Evolutionary conservation across 2,888 invertebrate species (phyloP).

Genomic region (Andrena camellia): DNA sequence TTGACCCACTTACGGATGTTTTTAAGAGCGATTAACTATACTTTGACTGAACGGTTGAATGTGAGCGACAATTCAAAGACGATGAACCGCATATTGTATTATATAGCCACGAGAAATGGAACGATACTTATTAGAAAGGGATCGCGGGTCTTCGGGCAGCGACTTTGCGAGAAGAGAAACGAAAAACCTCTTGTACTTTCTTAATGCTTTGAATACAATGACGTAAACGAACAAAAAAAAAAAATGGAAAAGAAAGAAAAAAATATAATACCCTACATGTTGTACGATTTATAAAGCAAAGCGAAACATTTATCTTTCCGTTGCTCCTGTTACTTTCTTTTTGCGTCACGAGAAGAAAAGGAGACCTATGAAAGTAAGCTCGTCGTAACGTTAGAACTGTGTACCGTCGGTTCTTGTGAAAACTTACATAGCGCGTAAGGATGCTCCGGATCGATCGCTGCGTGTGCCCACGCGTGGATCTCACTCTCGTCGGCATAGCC

Average conservation of each 20-base stretch:
- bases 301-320: slow-evolving; percentile 45
- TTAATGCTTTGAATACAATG: slow-evolving; percentile 59
- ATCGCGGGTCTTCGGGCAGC: neutral
- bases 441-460: slow-evolving; percentile 56
- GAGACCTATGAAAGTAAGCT: slow-evolving; percentile 46
- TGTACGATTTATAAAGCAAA: slow-evolving; percentile 42
- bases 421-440: slow-evolving; percentile 37
- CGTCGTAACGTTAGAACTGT: slow-evolving; percentile 43
- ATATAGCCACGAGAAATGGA: neutral
- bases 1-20: slow-evolving; percentile 18
- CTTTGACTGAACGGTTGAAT: slow-evolving; percentile 42
- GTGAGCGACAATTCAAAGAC: slow-evolving; percentile 3
- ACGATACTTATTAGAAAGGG: slow-evolving; percentile 11
- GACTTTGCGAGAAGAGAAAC: slow-evolving; percentile 15
- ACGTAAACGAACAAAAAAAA: slow-evolving; percentile 19
- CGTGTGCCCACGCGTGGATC: slow-evolving; percentile 65
- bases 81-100: slow-evolving; percentile 7
- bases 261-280: slow-evolving; percentile 43
- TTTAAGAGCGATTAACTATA: slow-evolving; percentile 24
- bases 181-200: slow-evolving; percentile 56
- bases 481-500: slow-evolving; percentile 62
- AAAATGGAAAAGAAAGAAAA: neutral
- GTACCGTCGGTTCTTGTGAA: slow-evolving; percentile 41
- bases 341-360: slow-evolving; percentile 37
- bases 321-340: slow-evolving; percentile 10